A percentile compares a stretch with the other conserved stretches of the same genome.
phyloP scores from a whole-genome alignment of 2,797 vertebrate genomes.

The Epinephelus awoara region DNA sequence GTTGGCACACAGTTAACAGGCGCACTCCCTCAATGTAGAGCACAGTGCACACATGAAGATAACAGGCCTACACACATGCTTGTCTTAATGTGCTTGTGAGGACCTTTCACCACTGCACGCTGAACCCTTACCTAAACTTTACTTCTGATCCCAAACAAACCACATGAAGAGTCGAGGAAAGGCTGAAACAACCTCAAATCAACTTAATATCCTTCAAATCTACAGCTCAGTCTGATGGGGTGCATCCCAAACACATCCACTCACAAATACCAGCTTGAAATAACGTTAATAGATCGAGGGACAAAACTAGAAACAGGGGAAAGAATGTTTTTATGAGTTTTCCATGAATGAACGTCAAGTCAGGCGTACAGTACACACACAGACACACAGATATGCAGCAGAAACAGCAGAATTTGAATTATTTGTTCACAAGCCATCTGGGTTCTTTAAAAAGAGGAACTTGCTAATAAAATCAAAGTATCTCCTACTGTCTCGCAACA shows the following conservation, averaged over 20 bases:
- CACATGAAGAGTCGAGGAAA: constrained; percentile 29
- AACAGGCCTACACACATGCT: constrained; percentile 73
- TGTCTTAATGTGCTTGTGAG: constrained; percentile 67
- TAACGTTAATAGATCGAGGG: neutral
- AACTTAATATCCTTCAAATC: neutral
- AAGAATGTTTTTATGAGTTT: neutral
- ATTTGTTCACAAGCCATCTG: constrained; percentile 10
- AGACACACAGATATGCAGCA: constrained; percentile 4
- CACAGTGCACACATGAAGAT: constrained; percentile 77
- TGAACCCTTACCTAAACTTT: constrained; percentile 47
- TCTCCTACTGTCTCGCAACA: too few relatives aligned
- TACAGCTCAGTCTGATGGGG: neutral
- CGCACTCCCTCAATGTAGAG: constrained; percentile 76
- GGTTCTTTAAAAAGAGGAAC: neutral
- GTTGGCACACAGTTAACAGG: constrained; percentile 79
- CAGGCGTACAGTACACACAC: neutral
- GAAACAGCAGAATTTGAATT: constrained; percentile 8
- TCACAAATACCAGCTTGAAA: neutral
- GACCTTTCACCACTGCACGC: constrained; percentile 46
- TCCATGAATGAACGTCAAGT: neutral
- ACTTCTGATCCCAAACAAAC: constrained; percentile 35
- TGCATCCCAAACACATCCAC: neutral
- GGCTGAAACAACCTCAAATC: constrained; percentile 4
- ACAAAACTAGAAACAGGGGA: neutral
- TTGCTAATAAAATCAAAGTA: constrained; percentile 11